Percentiles rank a stretch among this genome's conserved stretches.
phyloP scores from a whole-genome alignment of 2,888 invertebrate species.

The Thyatira batis region DNA sequence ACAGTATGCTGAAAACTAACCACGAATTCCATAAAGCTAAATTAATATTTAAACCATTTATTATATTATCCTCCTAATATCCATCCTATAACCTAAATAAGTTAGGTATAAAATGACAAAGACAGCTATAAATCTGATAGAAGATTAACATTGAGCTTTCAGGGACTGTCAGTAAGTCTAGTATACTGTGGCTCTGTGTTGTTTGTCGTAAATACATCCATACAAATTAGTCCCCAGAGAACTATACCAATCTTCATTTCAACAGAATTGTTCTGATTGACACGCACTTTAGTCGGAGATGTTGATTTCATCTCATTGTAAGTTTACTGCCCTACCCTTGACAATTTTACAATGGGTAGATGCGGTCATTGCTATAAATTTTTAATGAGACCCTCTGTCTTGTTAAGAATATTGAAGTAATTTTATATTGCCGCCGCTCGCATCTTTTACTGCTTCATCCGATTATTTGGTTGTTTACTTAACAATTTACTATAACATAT shows the following conservation, averaged over 20 bases:
- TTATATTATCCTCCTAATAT: too few species aligned
- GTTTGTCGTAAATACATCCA: constrained; percentile 4
- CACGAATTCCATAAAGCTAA: too few species aligned
- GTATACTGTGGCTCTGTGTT: not conserved
- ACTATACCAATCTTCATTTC: not conserved
- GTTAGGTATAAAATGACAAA: too few species aligned
- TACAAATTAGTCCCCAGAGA: not conserved
- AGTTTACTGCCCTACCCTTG: constrained; percentile 50
- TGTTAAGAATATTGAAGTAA: constrained; percentile 62
- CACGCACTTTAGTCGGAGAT: not conserved
- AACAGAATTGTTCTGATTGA: constrained; percentile 1
- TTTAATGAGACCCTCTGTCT: constrained; percentile 67
- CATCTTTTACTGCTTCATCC: constrained; percentile 36
- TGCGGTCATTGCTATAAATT: constrained; percentile 60
- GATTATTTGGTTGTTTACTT: constrained; percentile 22
- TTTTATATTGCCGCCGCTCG: constrained; percentile 52
- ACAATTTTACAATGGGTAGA: constrained; percentile 60
- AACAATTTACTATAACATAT: not conserved
- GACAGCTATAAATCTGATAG: too few species aligned
- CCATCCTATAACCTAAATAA: too few species aligned
- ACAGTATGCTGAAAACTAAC: too few species aligned
- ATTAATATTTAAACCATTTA: too few species aligned
- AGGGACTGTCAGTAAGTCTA: not conserved
- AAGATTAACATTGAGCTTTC: too few species aligned
- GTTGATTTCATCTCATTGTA: constrained; percentile 36